Conservation (phyloP, 2,797 vertebrate species). For the Gymnocypris eckloni region DNA sequence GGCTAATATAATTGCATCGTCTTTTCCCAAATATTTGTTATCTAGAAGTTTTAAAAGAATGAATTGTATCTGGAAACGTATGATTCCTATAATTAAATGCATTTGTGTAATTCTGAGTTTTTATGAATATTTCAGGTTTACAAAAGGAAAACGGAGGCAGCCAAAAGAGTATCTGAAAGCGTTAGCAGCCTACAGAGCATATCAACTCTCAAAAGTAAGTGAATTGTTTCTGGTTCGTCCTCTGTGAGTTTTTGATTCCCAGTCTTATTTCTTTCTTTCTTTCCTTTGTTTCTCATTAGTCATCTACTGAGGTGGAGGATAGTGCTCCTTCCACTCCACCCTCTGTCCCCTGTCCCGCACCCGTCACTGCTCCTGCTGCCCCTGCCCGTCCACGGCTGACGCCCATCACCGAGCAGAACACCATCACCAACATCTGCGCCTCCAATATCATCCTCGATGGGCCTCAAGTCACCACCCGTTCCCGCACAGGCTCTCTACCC, state of each 20-base stretch:
- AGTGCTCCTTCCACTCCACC: constrained; percentile 74
- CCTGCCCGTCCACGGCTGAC: constrained; percentile 23
- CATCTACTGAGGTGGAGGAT: constrained; percentile 85
- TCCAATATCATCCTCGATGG: constrained; percentile 85
- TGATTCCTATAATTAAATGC: not conserved
- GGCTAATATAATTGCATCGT: not conserved
- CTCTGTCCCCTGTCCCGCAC: constrained; percentile 63
- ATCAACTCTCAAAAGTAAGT: constrained; percentile 83
- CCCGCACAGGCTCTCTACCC: constrained; percentile 79
- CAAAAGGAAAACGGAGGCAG: constrained; percentile 91
- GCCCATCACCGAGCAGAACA: constrained; percentile 79
- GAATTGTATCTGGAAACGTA: not conserved
- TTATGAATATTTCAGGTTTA: constrained; percentile 80
- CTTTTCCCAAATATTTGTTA: not conserved
- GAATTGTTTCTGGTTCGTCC: not conserved
- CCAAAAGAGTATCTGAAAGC: constrained; percentile 92
- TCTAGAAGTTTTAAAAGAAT: not conserved
- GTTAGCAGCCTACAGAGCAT: constrained; percentile 84
- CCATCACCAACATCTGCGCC: constrained; percentile 85
- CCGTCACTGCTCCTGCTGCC: constrained; percentile 17
- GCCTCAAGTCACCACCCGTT: constrained; percentile 80
- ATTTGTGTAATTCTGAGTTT: not conserved
- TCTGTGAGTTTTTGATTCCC: not conserved
- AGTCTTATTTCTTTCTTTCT: not conserved
- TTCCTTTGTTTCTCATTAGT: constrained; percentile 65